These are phyloP conservation scores for Calyptomena viridis DNA, from an alignment of 2,113 vertebrate genomes.

Conservation along the genomic window DNA sequence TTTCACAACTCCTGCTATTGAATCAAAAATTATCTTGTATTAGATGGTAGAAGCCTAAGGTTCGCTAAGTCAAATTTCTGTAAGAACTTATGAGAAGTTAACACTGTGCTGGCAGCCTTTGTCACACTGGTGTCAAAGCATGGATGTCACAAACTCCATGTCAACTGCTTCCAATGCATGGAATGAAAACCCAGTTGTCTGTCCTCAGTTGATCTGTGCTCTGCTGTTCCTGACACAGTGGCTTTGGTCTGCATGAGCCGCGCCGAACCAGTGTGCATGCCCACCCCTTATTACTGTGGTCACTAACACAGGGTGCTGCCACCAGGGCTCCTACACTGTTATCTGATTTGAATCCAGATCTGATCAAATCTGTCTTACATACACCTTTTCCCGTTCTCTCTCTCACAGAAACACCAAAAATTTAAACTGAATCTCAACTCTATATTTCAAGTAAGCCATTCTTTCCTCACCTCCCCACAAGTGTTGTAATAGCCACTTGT, in stretches of 20 bases:
- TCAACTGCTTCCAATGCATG: neutral
- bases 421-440: neutral
- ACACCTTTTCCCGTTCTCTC: neutral
- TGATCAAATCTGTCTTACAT: neutral
- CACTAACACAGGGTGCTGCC: neutral
- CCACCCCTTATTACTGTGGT: accelerated
- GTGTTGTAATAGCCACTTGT: neutral
- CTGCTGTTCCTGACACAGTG: neutral
- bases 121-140: neutral
- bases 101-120: neutral
- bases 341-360: neutral
- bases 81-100: neutral
- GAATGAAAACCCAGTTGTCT: neutral
- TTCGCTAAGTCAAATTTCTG: neutral
- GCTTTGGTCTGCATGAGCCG: neutral
- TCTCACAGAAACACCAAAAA: neutral
- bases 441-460: neutral
- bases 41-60: neutral
- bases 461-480: neutral
- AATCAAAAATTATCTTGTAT: neutral
- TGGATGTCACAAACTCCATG: accelerated
- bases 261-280: accelerated
- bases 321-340: neutral
- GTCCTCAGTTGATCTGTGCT: neutral
- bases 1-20: neutral